Evolutionary conservation across 1,140 invertebrate species (phyloP).

Genomic region (Anagrus nilaparvatae): DNA sequence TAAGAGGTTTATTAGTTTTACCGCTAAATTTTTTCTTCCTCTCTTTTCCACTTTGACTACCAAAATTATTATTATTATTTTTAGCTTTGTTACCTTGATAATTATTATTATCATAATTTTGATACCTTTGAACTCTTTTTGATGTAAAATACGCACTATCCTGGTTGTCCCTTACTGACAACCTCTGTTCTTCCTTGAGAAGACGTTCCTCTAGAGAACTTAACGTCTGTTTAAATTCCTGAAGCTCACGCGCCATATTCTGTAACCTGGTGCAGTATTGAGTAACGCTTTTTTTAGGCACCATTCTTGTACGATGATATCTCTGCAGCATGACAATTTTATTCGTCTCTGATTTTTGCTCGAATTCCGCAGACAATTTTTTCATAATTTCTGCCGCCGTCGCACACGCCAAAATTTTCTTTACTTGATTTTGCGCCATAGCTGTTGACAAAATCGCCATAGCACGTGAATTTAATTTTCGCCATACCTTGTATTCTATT

Average conservation of each 20-base stretch:
- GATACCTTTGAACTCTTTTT: too few species aligned
- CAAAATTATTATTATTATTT: too few species aligned
- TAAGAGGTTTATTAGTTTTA: too few species aligned
- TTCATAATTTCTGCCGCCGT: constrained; percentile 16
- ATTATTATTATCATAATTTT: too few species aligned
- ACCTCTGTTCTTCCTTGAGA: constrained; percentile 1
- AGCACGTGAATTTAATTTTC: constrained; percentile 12
- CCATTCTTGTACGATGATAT: constrained; percentile 14
- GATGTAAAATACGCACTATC: too few species aligned
- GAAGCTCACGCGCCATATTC: constrained; percentile 13
- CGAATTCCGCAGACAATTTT: constrained; percentile 6
- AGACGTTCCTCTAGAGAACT: not conserved
- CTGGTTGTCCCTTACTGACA: constrained; percentile 2
- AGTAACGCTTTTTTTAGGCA: constrained; percentile 9
- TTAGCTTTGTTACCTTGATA: too few species aligned
- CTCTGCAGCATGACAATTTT: constrained; percentile 12
- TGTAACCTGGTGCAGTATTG: constrained; percentile 14
- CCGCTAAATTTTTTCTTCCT: too few species aligned
- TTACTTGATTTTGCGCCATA: constrained; percentile 9
- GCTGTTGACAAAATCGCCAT: constrained; percentile 12
- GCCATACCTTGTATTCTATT: constrained; percentile 7
- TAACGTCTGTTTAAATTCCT: constrained; percentile 2
- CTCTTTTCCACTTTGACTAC: too few species aligned
- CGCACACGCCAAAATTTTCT: constrained; percentile 8
- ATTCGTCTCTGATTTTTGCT: constrained; percentile 8